Evolutionary conservation across 1,140 invertebrate species (phyloP), one percentile per base, ranked within the genome.

Genomic region (Drosophila tani): DNA sequence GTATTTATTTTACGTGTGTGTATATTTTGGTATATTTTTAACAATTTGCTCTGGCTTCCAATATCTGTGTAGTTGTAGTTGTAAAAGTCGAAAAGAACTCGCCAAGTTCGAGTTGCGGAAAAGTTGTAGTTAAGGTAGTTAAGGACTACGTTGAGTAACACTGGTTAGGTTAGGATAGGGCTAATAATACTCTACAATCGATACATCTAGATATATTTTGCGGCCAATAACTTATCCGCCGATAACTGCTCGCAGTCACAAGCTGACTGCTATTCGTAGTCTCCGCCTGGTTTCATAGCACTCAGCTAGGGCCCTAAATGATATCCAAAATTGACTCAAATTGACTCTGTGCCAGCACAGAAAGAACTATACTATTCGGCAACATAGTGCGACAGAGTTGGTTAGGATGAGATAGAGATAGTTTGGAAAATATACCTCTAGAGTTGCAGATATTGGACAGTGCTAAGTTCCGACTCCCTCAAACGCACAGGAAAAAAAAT

Each of bases 361-460:
- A 71, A 66, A 63, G n/a, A 40, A 43, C 19, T 29, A 24, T 46
- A 43, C 19, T 21, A 57, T 7, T 12, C 4, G 41, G 43, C 43
- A 4, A n/a, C 29, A n/a, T n/a, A 19, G 47, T 32, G 53, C 45
- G 35, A 68, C 56, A 68, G 55, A 73, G 40, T 45, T 49, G 32
- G 45, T 27, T 49, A 17, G 53, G 35, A 15, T 21, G 5, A 57
- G 5, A 57, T 14, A 43, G 59, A 21, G 41, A 43, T 27, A 19
- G 47, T 29, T 19, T 29, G 58, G 40, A 19, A 29, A 50, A 29
- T 35, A 32, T 53, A 65, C 27, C 24, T 12, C 27, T 57, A 45
- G 14, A 51, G 40, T 75, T 79, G 75, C 75, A 60, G 58, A 53
- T 76, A 75, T 77, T 77, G 75, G 75, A 70, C 75, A 78, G 75